Base-by-base conservation (phyloP, 2,888 invertebrate species). In the Hypsopygia costalis region DNA sequence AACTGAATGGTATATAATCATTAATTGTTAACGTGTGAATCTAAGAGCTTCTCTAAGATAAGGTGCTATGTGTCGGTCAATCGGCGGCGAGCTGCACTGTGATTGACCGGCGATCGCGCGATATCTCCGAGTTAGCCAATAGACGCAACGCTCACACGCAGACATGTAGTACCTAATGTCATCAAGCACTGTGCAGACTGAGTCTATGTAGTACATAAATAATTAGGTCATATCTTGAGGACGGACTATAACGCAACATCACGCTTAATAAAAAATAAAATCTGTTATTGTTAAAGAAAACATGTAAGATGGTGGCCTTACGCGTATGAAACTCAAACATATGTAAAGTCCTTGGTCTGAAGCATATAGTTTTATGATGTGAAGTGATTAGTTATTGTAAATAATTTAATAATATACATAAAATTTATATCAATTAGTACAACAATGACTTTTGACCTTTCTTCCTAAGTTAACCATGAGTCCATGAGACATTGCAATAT, bases 1-100 rank as follows among this genome's bases (percentile, higher is more conserved):
- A 69, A 70, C 62, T 63, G 59, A 72, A 67, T 65, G 59, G 60
- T 64, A 52, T 54, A 16, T 4, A 16, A 16, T 16, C 49, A 34
- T 22, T n/a, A 38, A 22, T 7, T 4, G 20, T 10, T 12, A 32
- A 22, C 31, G 11, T 22, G 31, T 38, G 11, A 2, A 11, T 22
- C 31, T 32, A 32, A 7, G 32, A n/a, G 31, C 31, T 31, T 12
- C n/a, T 38, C 12, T 11, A 11, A 32, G 11, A 31, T 25, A 2
- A 22, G 31, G 12, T 30, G 16, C 16, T 22, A n/a, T 11, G 11
- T 7, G 11, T 22, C 32, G 12, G 22, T 31, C 32, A 32, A 32
- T 38, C 37, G 11, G 11, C 8, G 8, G 12, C 30, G 22, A 6
- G 12, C 11, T 4, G 8, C 20, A 7, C 11, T 12, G 28, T 33